A percentile compares a stretch with the other conserved stretches of the same genome.
phyloP scores from a whole-genome alignment of 2,113 vertebrate genomes.

The Halcyon malimbica region DNA sequence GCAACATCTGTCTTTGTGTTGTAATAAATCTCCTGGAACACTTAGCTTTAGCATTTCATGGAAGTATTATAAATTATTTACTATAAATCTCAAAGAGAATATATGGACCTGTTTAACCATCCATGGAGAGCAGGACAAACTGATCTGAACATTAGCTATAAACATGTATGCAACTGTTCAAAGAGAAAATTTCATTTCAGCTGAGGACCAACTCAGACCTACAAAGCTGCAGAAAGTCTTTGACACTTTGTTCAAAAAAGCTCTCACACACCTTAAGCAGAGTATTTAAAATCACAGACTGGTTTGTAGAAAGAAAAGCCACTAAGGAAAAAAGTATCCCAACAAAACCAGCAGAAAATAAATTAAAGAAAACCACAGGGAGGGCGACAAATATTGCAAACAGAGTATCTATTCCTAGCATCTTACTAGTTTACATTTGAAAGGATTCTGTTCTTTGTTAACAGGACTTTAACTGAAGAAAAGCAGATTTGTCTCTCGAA shows the following conservation, averaged over 20 bases:
- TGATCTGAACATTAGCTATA: background rate
- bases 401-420: conserved; percentile 41
- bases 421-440: conserved; percentile 57
- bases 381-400: conserved; percentile 15
- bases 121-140: background rate
- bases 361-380: background rate
- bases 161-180: background rate
- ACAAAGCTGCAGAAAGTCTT: background rate
- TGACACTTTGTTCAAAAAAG: background rate
- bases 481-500: conserved; percentile 48
- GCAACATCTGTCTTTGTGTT: background rate
- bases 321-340: background rate
- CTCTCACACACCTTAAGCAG: background rate
- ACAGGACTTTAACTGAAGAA: conserved; percentile 47
- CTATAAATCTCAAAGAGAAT: background rate
- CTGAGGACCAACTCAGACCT: background rate
- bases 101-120: background rate
- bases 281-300: background rate
- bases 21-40: background rate
- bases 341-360: background rate
- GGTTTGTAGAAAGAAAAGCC: background rate
- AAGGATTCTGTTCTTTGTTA: conserved; percentile 67
- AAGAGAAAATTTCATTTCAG: background rate
- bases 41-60: conserved; percentile 1
- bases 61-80: background rate